These are phyloP conservation scores for Protonibea diacanthus DNA, from an alignment of 2,797 vertebrate species.

Conservation along the genomic window DNA sequence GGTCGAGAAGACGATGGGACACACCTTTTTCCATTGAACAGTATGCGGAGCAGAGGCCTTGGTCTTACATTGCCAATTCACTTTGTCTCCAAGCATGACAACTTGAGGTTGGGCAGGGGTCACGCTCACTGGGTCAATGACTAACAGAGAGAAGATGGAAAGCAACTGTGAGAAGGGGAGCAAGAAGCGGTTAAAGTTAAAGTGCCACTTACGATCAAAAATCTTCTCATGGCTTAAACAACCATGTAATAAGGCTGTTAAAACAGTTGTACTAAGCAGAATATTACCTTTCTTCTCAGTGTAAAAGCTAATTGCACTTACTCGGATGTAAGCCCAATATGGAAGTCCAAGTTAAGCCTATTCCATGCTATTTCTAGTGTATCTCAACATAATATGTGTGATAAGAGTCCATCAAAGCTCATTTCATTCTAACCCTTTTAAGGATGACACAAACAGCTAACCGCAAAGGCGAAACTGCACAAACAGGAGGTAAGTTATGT, in stretches of 20 bases:
- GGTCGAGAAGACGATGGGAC: not conserved
- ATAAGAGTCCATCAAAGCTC: conserved; percentile 64
- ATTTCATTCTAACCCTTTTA: conserved; percentile 42
- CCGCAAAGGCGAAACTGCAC: conserved; percentile 1
- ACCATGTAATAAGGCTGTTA: conserved; percentile 46
- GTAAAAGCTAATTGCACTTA: conserved; percentile 51
- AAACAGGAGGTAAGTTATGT: conserved; percentile 14
- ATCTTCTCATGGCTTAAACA: conserved; percentile 30
- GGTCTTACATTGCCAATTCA: conserved; percentile 80
- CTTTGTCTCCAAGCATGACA: conserved; percentile 66
- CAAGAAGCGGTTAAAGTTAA: not conserved
- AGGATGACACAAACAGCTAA: conserved; percentile 42
- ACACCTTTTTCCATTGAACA: conserved; percentile 79
- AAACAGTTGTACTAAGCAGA: conserved; percentile 21
- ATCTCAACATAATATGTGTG: conserved; percentile 59
- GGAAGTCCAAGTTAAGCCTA: conserved; percentile 44
- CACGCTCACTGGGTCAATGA: conserved; percentile 76
- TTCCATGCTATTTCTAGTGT: conserved; percentile 53
- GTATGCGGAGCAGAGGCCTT: conserved; percentile 66
- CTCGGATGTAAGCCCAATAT: conserved; percentile 62
- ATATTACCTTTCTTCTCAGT: conserved; percentile 12
- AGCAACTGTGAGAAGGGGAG: not conserved
- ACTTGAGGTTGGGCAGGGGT: conserved; percentile 57
- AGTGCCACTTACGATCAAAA: conserved; percentile 33
- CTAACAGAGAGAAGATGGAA: conserved; percentile 55